A percentile compares a stretch with the other conserved stretches of the same genome.
These are phyloP conservation scores for Malurus elegans DNA, from an alignment of 2,113 vertebrate species.

Conservation along the genomic window DNA sequence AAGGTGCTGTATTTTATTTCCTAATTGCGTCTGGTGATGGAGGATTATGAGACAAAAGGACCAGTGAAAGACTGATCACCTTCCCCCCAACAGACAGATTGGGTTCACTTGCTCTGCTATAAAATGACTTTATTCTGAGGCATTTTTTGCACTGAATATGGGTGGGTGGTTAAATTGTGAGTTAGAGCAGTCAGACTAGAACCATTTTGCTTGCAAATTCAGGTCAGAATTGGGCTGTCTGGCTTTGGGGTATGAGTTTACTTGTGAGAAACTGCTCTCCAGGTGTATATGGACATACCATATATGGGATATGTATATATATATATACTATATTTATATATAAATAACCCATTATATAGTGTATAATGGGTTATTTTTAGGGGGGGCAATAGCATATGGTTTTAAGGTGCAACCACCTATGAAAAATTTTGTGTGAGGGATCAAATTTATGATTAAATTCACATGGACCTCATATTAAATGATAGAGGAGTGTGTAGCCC, in stretches of 20 bases:
- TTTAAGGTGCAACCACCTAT: not conserved
- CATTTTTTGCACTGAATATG: not conserved
- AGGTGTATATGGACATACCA: too few relatives aligned
- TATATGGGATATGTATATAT: not conserved
- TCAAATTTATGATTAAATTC: not conserved
- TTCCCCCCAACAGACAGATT: not conserved
- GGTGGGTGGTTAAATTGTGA: not conserved
- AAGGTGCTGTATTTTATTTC: not conserved
- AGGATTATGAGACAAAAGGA: not conserved
- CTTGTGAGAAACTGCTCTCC: not conserved
- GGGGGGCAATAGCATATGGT: not conserved
- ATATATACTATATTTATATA: too few relatives aligned
- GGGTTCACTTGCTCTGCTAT: not conserved
- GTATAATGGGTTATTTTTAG: not conserved
- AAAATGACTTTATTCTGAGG: not conserved
- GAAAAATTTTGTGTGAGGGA: not conserved
- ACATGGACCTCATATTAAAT: not conserved
- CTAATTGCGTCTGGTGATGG: not conserved
- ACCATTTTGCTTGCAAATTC: not conserved
- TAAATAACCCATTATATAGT: too few relatives aligned
- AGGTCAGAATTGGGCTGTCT: not conserved
- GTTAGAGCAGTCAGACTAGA: not conserved
- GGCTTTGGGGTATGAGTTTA: not conserved
- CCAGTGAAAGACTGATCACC: not conserved
- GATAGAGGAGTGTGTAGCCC: not conserved